Base-by-base conservation (phyloP, 1,140 invertebrate genomes). In the Neelides sp. region DNA sequence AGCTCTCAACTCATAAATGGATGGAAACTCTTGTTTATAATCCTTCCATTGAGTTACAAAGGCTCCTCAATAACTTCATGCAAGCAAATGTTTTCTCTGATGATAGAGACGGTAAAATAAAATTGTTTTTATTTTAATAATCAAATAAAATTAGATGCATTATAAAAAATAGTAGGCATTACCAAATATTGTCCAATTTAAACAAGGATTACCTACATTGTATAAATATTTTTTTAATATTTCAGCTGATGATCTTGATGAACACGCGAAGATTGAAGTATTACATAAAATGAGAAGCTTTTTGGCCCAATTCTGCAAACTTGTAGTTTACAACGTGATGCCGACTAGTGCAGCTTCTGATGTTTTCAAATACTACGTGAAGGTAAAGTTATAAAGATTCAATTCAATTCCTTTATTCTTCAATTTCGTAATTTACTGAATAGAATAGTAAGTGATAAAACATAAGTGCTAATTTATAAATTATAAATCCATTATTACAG, bases 321-420 rank as follows among this genome's bases (percentile, higher is more conserved):
- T 99, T 19, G 85, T 98, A 60, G 88, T 98, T 34, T 97, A 98
- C 70, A 96, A 97, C 66, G 85, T 97, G 54, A 79, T 97, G 63
- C 87, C 86, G 3, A 91, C 92, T 2, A 83, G 83, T 64, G 79
- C 83, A 57, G 91, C 89, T 15, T 83, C 89, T 1, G 88, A 93
- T 67, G 85, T 98, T 49, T 94, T 98, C 66, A 92, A 95, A 67
- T 86, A 97, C 68, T 97, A 98, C 67, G 89, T 96, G 43, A 95
- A 91, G 74, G 85, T 87, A 67, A 63, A 63, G 58, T 44, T 49
- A 0, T 19, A 39, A 46, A 57, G 1, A 52, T 1, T 37, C 7
- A 1, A 30, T 12, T 50, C 2, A 55, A 37, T 10, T 20, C 39
- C 30, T 43, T 2, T 30, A 60, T 59, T 58, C 2, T 47, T n/a